A percentile compares a stretch with the other conserved stretches of the same genome.
These are phyloP conservation scores for Lordiphosa andalusiaca DNA, from an alignment of 2,888 invertebrate genomes.

Conservation along the genomic window DNA sequence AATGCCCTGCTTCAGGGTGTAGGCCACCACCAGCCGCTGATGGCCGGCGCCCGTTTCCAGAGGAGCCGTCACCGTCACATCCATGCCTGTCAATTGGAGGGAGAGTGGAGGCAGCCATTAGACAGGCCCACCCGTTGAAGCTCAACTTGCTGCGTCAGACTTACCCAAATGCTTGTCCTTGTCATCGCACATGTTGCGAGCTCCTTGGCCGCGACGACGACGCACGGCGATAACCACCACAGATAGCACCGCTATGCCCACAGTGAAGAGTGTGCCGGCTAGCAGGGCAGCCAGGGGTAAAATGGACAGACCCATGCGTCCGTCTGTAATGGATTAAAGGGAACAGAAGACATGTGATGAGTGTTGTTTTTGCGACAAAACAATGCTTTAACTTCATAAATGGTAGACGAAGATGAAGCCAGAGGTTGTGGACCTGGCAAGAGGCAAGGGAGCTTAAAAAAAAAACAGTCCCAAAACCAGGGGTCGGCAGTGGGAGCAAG, in stretches of 20 bases:
- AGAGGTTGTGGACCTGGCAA: no score
- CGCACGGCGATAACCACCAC: conserved; percentile 85
- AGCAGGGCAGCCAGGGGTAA: conserved; percentile 87
- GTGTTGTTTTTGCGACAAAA: not conserved
- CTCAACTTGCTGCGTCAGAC: conserved; percentile 13
- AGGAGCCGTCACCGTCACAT: conserved; percentile 82
- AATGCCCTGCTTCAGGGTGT: conserved; percentile 89
- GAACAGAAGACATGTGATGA: not conserved
- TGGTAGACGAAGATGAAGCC: no score
- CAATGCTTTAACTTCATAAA: no score
- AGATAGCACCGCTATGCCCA: conserved; percentile 84
- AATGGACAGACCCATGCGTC: conserved; percentile 86
- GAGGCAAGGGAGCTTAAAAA: no score
- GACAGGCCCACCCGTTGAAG: conserved; percentile 6
- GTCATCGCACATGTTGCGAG: conserved; percentile 81
- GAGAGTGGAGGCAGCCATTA: conserved; percentile 3
- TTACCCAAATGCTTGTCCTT: conserved; percentile 81
- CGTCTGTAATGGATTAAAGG: conserved; percentile 81
- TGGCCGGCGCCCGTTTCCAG: conserved; percentile 90
- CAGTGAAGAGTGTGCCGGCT: conserved; percentile 85
- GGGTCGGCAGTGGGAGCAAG: no score
- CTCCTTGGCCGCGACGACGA: conserved; percentile 82
- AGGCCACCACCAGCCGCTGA: conserved; percentile 91
- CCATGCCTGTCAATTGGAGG: conserved; percentile 76
- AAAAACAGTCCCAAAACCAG: no score